Conservation (phyloP, 2,797 vertebrate genomes). For the Notolabrus celidotus region DNA sequence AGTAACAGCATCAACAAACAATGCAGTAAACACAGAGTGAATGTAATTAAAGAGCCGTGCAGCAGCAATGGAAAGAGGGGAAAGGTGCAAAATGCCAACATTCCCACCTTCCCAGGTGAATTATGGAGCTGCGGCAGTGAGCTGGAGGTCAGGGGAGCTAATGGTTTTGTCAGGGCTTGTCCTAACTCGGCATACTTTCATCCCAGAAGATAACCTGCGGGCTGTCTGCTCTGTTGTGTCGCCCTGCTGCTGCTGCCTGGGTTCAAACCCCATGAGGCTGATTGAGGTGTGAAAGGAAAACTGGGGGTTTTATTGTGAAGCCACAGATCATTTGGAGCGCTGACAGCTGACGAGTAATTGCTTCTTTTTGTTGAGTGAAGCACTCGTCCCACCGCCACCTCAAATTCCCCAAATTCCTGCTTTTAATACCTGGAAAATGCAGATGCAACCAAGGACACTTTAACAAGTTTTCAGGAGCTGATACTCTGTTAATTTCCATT, state of each 20-base stretch:
- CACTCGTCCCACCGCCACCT: background rate
- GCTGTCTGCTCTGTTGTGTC: constrained; percentile 45
- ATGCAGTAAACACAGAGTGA: constrained; percentile 36
- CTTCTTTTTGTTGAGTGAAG: constrained; percentile 11
- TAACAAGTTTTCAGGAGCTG: background rate
- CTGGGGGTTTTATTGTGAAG: constrained; percentile 21
- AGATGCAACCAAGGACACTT: background rate
- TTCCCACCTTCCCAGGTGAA: constrained; percentile 26
- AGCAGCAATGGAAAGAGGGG: constrained; percentile 35
- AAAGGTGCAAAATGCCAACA: constrained; percentile 35
- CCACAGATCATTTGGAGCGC: constrained; percentile 27
- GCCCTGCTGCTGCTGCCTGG: constrained; percentile 31
- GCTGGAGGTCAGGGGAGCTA: constrained; percentile 74
- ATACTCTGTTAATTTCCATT: constrained; percentile 15
- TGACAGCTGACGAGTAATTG: constrained; percentile 46
- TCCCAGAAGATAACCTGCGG: constrained; percentile 57
- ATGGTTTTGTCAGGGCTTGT: constrained; percentile 81
- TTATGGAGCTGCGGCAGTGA: constrained; percentile 52
- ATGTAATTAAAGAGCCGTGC: constrained; percentile 46
- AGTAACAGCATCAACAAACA: constrained; percentile 61
- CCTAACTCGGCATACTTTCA: constrained; percentile 58
- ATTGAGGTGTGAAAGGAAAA: constrained; percentile 13
- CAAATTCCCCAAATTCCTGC: constrained; percentile 45
- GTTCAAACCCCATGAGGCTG: constrained; percentile 20
- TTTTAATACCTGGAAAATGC: constrained; percentile 43